Evolutionary conservation across 1,140 invertebrate species (phyloP), one percentile per base, ranked within the genome.

Genomic region (Ceratina calcarata): DNA sequence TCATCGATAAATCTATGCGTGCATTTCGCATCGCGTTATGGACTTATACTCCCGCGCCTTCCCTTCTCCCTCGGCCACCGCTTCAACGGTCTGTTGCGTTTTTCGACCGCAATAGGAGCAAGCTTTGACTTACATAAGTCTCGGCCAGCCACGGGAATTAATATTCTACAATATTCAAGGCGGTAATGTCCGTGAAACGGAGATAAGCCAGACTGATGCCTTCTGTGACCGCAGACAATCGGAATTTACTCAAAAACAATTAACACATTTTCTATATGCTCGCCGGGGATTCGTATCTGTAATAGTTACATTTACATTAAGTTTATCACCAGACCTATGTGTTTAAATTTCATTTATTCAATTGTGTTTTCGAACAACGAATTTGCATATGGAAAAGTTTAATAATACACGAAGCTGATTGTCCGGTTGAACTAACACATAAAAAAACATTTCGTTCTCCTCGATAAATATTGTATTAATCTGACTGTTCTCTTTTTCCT

Each of bases 1-100:
- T 78, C 76, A 78, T 78, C 76, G 68, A 62, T 20, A 27, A 78
- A 78, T 72, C 51, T 49, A 78, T 78, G 22, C 32, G 22, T 64
- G 22, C 65, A 18, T 27, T 58, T 72, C 60, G 27, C 22, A 64
- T 78, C 20, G 66, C 37, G 15, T 53, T 45, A 64, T 27, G 1
- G 45, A 20, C 15, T 20, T 45, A 45, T 45, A 1, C n/a, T 18
- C 3, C 18, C 53, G 53, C 53, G 53, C 16, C 55, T 49, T n/a
- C 10, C 12, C 64, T 15, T 10, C 18, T 1, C 24, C 24, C 2
- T 16, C 27, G 20, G 27, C 3, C 7, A 1, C 13, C 8, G 8
- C 8, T 10, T 45, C 37, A 10, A 45, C 37, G 37, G 10, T 10
- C 16, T 1, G 15, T 55, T 32, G 13, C n/a, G 15, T 3, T n/a